Base-by-base conservation (phyloP, 2,113 vertebrate species). In the Chiloscyllium plagiosum region DNA sequence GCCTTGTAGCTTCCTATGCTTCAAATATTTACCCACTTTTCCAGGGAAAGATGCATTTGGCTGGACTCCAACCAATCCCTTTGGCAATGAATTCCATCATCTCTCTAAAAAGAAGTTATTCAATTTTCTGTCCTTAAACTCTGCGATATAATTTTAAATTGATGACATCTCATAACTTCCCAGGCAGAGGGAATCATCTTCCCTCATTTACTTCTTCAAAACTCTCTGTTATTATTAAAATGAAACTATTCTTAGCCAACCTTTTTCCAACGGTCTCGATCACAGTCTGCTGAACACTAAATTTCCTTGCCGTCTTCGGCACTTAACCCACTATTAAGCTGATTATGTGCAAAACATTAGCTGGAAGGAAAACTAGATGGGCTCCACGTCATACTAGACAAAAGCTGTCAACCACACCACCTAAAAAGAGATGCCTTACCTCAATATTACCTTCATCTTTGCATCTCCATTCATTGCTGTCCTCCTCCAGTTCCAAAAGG, bases 1-100 rank as follows among this genome's bases (percentile, higher is more conserved):
- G 26, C 50, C 52, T 33, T 65, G 24, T 33, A 90, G 4, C 50
- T 15, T 83, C 72, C 72, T 50, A 52, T 26, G 20, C 42, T 24
- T 50, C 47, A 87, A 87, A 87, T 22, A 87, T 87, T 87, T 50
- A 47, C 85, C 85, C 42, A 87, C 20, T 87, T 87, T 85, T 87
- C 85, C 83, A 86, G 17, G 50, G 7, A 47, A 47, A 86, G 42
- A 86, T 47, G 37, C 42, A 47, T 50, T 86, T 4, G 17, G 20
- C 37, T 86, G 17, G 20, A 20, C 33, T n/a, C 15, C 20, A 69
- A 69, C 68, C 68, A 69, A 26, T 72, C 24, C 70, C 70, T 72
- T 2, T 72, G 70, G 70, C 26, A 72, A 29, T 29, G 26, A 72
- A 72, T 72, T 29, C 26, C 70, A 72, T 61, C 56, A 72, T 50